phyloP scores from a whole-genome alignment of 1,140 invertebrate genomes.

The Thaumetopoea pityocampa region DNA sequence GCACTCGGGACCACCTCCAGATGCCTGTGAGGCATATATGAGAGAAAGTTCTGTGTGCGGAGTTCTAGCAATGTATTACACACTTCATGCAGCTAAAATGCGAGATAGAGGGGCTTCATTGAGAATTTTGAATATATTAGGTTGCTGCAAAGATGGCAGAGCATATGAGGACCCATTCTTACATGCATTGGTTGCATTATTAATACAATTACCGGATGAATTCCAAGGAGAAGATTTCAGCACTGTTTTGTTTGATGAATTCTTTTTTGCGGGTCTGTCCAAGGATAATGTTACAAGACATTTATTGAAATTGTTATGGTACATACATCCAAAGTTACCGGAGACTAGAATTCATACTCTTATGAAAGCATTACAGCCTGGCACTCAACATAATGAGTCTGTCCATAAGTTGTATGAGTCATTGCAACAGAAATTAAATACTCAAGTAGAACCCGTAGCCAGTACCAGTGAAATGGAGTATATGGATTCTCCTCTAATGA shows the following conservation, averaged over 20 bases:
- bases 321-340: slow-evolving; percentile 92
- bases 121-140: slow-evolving; percentile 90
- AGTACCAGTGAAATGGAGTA: slow-evolving; percentile 82
- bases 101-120: slow-evolving; percentile 91
- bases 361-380: slow-evolving; percentile 92
- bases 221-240: slow-evolving; percentile 96
- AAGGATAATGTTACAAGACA: slow-evolving; percentile 96
- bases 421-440: slow-evolving; percentile 86
- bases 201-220: slow-evolving; percentile 94
- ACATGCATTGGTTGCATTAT: slow-evolving; percentile 91
- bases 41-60: slow-evolving; percentile 93
- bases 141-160: slow-evolving; percentile 92
- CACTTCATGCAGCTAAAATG: slow-evolving; percentile 87
- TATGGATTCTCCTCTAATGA: slow-evolving; percentile 89
- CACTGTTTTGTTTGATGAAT: slow-evolving; percentile 96
- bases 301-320: slow-evolving; percentile 94
- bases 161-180: slow-evolving; percentile 97
- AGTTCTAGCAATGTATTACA: slow-evolving; percentile 96
- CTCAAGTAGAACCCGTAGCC: slow-evolving; percentile 81
- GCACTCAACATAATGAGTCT: slow-evolving; percentile 88
- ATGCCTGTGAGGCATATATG: slow-evolving; percentile 93
- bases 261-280: slow-evolving; percentile 92
- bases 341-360: slow-evolving; percentile 86
- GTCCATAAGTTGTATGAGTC: slow-evolving; percentile 88
- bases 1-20: slow-evolving; percentile 94